Conservation (phyloP, 2,888 invertebrate species). For the Lasioglossum pauxillum region DNA sequence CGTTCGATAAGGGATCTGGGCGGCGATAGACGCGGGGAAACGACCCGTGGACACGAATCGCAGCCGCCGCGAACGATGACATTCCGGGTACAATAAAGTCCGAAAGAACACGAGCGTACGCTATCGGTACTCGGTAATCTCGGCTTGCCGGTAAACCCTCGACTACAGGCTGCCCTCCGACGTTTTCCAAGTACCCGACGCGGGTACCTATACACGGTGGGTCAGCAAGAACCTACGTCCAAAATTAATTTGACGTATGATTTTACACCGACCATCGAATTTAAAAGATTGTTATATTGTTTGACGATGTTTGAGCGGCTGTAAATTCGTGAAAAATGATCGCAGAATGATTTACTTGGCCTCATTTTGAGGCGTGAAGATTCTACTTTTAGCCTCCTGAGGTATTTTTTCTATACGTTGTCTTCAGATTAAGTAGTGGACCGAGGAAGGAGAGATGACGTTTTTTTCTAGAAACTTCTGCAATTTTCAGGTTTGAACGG, state of each 20-base stretch:
- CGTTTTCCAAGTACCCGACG: constrained; percentile 22
- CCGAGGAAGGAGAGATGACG: too few species aligned
- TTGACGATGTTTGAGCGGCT: too few species aligned
- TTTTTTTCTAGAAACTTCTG: too few species aligned
- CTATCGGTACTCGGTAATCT: constrained; percentile 64
- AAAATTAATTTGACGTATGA: not conserved
- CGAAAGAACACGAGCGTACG: constrained; percentile 50
- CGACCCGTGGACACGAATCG: constrained; percentile 49
- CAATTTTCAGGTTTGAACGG: too few species aligned
- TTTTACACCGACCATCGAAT: too few species aligned
- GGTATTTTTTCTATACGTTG: too few species aligned
- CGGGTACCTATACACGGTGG: constrained; percentile 3
- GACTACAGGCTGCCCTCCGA: constrained; percentile 34
- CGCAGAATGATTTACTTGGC: too few species aligned
- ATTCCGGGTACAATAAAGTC: constrained; percentile 59
- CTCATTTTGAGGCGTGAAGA: too few species aligned
- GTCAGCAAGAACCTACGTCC: not conserved
- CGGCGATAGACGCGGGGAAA: constrained; percentile 21
- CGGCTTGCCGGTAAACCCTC: constrained; percentile 17
- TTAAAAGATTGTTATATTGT: too few species aligned
- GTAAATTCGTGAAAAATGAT: too few species aligned
- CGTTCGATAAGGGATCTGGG: constrained; percentile 39
- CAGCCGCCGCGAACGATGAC: constrained; percentile 58
- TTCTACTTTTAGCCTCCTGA: too few species aligned
- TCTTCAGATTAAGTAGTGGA: too few species aligned